Evolutionary conservation across 2,888 invertebrate genomes (phyloP).

Genomic region (Phyllotreta cruciferae): DNA sequence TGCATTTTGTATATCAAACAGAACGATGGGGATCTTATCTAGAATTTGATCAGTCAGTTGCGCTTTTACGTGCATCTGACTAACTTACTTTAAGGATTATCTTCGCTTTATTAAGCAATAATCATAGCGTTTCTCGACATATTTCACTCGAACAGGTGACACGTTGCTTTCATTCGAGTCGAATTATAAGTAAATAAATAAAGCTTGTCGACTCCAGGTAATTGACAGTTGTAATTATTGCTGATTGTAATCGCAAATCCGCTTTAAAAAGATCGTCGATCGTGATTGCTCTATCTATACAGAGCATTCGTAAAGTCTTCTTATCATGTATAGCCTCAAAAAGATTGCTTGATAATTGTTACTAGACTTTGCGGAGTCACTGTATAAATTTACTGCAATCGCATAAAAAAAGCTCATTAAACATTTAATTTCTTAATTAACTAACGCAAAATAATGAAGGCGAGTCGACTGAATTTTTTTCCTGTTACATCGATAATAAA

Average conservation of each 20-base stretch:
- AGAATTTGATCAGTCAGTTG: conserved; percentile 10
- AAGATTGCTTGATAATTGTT: too few relatives aligned
- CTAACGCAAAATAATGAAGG: conserved; percentile 1
- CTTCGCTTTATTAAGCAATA: conserved; percentile 9
- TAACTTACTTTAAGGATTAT: conserved; percentile 7
- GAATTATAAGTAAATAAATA: conserved; percentile 10
- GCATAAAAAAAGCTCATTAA: too few relatives aligned
- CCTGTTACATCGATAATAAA: conserved; percentile 30
- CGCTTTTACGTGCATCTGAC: conserved; percentile 1
- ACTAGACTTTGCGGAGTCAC: too few relatives aligned
- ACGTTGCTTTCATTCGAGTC: not conserved
- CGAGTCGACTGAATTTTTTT: conserved; percentile 5
- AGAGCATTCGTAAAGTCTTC: too few relatives aligned
- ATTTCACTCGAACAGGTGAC: conserved; percentile 9
- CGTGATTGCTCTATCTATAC: not conserved
- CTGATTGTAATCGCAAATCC: conserved; percentile 4
- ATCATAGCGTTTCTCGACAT: conserved; percentile 7
- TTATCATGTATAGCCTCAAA: too few relatives aligned
- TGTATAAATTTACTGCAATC: too few relatives aligned
- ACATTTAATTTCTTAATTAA: conserved; percentile 8
- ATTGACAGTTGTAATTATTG: conserved; percentile 7
- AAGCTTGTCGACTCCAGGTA: not conserved
- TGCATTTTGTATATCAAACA: not conserved
- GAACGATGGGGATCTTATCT: conserved; percentile 2
- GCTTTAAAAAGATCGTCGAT: not conserved